Base-by-base conservation (phyloP, 2,888 invertebrate species). In the Blera fallax region DNA sequence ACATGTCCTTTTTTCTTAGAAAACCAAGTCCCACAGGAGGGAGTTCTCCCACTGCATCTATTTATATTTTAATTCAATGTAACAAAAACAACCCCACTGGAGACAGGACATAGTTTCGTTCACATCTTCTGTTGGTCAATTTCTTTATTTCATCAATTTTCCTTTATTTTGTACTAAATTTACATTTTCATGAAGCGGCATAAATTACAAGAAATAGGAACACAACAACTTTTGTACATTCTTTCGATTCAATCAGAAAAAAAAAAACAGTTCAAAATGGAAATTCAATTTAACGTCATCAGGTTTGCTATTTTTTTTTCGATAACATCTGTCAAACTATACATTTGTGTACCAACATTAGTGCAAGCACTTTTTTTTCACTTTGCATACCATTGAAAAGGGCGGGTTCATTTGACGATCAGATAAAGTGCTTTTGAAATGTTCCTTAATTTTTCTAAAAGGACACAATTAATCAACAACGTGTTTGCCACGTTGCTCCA, bases 401-500 rank as follows among this genome's bases (percentile, higher is more conserved):
- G 8, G 18, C 45, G 10, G 45, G 10, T 45, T 3, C 18, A 45
- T 45, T 45, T 10, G 18, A 18, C 18, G 8, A 48, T 48, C 18
- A 48, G 21, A 21, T 48, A 18, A 40, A 27, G 54, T 34, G 16
- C 27, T 21, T 24, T 48, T 8, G 8, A 62, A 52, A 52, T 52
- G 32, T 77, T 27, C 10, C 14, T 32, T 14, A 10, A 21, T 52
- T 67, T 50, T 5, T 40, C 18, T 34, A 18, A 56, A 82, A 34
- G 32, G 18, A 48, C 16, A 34, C 21, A 65, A 72, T 79, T 65
- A 72, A 58, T 79, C 37, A 65, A 37, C 21, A 34, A 1, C 45
- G 2, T 27, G n/a, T 16, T 29, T 24, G 21, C 14, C 24, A 58
- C 18, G 16, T 21, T 34, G 16, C 54, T 11, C 3, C 14, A 18